Evolutionary conservation across 2,113 vertebrate species (phyloP), one percentile per base, ranked within the genome.

Genomic region (Hepsetus odoe): DNA sequence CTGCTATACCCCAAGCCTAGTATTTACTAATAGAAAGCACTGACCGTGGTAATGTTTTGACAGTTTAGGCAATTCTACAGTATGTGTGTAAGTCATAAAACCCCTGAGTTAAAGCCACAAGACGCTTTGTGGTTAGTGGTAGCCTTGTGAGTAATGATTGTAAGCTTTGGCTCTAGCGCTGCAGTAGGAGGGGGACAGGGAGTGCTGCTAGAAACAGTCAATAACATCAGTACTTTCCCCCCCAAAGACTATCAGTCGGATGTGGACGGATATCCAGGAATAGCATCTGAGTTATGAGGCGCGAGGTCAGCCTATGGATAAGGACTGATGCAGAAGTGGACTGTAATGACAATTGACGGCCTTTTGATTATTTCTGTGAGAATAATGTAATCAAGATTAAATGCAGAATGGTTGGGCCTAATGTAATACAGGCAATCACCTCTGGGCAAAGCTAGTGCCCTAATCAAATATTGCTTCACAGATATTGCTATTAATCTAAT

Each of bases 401-500:
- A 62, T 49, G 67, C 26, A 42, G 40, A 71, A 77, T 71, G 53
- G 49, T 70, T 38, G 28, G 70, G 61, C 32, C 32, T 74, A 32
- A 74, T 5, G 59, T 62, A 77, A 67, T 61, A 32, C 11, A 74
- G 35, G 42, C 64, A 79, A 65, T 75, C 28, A 40, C 32, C 66
- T 75, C 56, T 74, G 56, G 55, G 64, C 42, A 20, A 66, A 80
- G 58, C 16, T 65, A 72, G 62, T 28, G 61, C n/a, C 51, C 46
- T 66, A 58, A 80, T 59, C 58, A 76, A 72, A 79, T 79, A 65
- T 58, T 28, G 12, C 24, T 49, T 44, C 72, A 24, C 18, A 5
- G 40, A 66, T 73, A 62, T 76, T 66, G 56, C 59, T 72, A 61
- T 76, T 76, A 74, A 76, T 79, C 75, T 62, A 67, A 61, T 79